Percentiles rank a stretch among this genome's conserved stretches.
Conservation (phyloP, 2,797 vertebrate species). For the Mus spretus region DNA sequence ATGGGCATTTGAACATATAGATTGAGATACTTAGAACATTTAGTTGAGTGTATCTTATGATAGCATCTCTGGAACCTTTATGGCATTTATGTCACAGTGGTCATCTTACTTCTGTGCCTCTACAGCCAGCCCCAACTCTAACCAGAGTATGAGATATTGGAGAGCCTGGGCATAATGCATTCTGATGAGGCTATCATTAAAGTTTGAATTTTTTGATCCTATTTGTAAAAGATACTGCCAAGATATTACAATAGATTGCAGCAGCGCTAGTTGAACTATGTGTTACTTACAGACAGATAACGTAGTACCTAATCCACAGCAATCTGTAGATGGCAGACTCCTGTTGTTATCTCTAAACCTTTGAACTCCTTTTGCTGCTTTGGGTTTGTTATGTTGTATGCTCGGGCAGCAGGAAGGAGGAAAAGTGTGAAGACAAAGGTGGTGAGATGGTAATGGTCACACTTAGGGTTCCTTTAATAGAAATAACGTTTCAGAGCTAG, state of each 20-base stretch:
- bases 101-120: not conserved
- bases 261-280: not conserved
- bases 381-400: not conserved
- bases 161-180: not conserved
- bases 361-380: not conserved
- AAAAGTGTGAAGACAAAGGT: not conserved
- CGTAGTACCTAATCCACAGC: not conserved
- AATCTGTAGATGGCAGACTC: not conserved
- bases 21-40: constrained; percentile 44
- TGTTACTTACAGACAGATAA: not conserved
- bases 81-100: not conserved
- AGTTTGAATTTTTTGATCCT: constrained; percentile 16
- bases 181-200: not conserved
- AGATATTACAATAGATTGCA: not conserved
- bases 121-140: not conserved
- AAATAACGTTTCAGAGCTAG: constrained; percentile 40
- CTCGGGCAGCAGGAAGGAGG: not conserved
- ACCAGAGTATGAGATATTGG: not conserved
- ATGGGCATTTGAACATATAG: not conserved
- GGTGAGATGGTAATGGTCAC: not conserved
- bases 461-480: constrained; percentile 15
- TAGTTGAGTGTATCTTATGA: not conserved
- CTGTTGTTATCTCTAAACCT: not conserved
- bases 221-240: not conserved
- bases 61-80: not conserved